A percentile compares a stretch with the other conserved stretches of the same genome.
phyloP scores from a whole-genome alignment of 2,888 invertebrate genomes.

The Meliscaeva auricollis region DNA sequence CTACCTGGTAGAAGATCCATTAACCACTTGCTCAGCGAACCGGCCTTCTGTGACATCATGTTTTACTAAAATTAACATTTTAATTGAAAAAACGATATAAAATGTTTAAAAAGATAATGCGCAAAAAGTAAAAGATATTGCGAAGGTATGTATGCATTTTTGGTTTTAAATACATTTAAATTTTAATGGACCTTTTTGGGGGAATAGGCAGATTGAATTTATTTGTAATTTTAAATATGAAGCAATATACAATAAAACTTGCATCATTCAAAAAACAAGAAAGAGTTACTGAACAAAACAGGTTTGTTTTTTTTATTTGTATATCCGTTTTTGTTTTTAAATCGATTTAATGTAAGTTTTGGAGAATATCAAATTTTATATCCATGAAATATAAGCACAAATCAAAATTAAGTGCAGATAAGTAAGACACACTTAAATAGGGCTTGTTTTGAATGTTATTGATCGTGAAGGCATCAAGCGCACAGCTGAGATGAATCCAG shows the following conservation, averaged over 20 bases:
- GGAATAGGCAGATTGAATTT: background rate
- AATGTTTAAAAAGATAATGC: background rate
- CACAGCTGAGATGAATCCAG: no score
- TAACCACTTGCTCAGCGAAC: no score
- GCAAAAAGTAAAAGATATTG: constrained; percentile 22
- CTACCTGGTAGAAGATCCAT: no score
- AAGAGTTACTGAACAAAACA: no score
- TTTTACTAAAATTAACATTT: no score
- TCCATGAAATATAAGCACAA: background rate
- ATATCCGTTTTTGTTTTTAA: background rate
- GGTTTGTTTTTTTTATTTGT: background rate
- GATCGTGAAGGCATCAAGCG: no score
- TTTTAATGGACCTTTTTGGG: no score
- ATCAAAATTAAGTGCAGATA: background rate
- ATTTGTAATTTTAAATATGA: constrained; percentile 1
- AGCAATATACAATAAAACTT: constrained; percentile 10
- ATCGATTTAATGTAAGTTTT: background rate
- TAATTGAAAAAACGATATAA: background rate
- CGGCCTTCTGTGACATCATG: no score
- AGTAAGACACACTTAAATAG: no score
- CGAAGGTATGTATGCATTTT: background rate
- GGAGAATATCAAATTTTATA: background rate
- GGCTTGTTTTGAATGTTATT: no score
- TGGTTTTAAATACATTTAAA: no score
- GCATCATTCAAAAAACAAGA: constrained; percentile 6